phyloP scores from a whole-genome alignment of 2,113 vertebrate genomes.

The Phoenicopterus ruber region DNA sequence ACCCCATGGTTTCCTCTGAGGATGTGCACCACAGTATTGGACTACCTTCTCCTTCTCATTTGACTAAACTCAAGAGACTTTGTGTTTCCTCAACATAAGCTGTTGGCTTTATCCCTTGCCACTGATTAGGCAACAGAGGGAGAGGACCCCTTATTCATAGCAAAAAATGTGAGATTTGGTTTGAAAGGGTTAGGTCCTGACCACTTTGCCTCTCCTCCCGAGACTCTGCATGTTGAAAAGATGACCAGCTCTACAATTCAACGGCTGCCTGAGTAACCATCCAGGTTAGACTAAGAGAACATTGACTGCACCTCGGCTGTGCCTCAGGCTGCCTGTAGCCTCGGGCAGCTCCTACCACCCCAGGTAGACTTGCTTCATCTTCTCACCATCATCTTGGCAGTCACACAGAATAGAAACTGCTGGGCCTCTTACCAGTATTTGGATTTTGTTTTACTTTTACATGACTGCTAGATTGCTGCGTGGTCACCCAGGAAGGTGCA shows the following conservation, averaged over 20 bases:
- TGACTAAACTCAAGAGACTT: not conserved
- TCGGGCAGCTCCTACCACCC: not conserved
- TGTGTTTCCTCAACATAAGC: not conserved
- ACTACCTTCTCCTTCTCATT: not conserved
- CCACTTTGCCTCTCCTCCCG: not conserved
- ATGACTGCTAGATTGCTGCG: not conserved
- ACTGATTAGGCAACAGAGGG: not conserved
- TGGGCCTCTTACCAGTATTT: not conserved
- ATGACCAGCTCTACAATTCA: not conserved
- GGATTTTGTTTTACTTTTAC: not conserved
- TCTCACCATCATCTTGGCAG: too few species aligned
- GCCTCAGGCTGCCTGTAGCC: not conserved
- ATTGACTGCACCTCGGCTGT: not conserved
- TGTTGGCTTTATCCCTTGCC: not conserved
- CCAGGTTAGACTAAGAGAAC: not conserved
- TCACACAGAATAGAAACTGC: not conserved
- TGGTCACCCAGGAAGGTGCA: not conserved
- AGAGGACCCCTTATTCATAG: not conserved
- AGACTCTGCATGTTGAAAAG: not conserved
- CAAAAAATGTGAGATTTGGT: not conserved
- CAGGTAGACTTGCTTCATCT: not conserved
- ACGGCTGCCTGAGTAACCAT: not conserved
- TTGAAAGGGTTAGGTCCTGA: not conserved
- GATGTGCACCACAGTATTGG: too few species aligned
- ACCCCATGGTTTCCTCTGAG: rapidly evolving